These are phyloP conservation scores for Apogon talboti DNA, from an alignment of 2,797 vertebrate species.

Conservation along the genomic window DNA sequence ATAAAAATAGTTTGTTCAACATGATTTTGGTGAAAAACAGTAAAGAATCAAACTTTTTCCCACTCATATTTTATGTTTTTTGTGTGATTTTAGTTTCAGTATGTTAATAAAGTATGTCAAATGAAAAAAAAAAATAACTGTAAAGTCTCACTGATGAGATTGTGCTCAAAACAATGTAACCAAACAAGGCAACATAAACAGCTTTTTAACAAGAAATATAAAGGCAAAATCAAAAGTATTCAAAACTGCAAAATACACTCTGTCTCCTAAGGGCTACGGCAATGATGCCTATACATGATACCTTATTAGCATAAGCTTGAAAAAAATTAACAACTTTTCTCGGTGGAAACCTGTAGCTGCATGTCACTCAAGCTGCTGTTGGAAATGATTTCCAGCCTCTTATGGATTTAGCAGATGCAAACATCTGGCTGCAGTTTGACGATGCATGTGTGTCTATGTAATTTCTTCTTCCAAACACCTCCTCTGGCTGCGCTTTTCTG, in stretches of 20 bases:
- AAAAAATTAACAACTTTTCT: background rate
- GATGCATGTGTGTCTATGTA: background rate
- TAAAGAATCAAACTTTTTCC: too few species aligned
- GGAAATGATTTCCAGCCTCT: slow-evolving; percentile 33
- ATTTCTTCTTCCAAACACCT: background rate
- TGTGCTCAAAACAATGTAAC: background rate
- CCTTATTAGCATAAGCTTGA: background rate
- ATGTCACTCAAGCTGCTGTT: background rate
- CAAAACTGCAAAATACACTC: too few species aligned
- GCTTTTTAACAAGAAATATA: background rate
- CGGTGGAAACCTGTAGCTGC: slow-evolving; percentile 9
- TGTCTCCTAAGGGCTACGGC: background rate
- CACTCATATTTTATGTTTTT: too few species aligned
- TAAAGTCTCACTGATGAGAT: too few species aligned
- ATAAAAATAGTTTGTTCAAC: too few species aligned
- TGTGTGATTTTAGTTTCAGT: too few species aligned
- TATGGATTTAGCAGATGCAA: slow-evolving; percentile 31
- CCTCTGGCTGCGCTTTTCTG: background rate
- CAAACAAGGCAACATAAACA: too few species aligned
- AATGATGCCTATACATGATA: background rate
- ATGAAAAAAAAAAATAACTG: too few species aligned
- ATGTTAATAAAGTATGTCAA: too few species aligned
- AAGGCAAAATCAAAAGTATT: too few species aligned
- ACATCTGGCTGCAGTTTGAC: slow-evolving; percentile 30
- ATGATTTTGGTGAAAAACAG: too few species aligned